phyloP scores from a whole-genome alignment of 2,797 vertebrate species.

The Bryconaethiops microstoma region DNA sequence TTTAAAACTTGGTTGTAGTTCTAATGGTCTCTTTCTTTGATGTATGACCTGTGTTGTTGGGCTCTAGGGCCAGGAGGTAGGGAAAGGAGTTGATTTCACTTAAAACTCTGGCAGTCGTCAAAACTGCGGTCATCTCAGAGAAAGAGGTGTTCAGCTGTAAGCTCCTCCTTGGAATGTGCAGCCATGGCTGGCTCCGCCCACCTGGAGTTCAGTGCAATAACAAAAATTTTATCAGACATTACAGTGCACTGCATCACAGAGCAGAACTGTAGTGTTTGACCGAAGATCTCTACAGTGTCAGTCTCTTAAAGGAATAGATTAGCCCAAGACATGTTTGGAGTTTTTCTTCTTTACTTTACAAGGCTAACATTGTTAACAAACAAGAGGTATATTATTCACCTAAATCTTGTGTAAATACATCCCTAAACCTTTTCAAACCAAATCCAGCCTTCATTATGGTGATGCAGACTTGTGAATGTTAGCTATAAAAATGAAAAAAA shows the following conservation, averaged over 20 bases:
- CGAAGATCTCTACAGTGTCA: no score
- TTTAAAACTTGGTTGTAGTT: background rate
- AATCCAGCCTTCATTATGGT: no score
- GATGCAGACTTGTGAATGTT: no score
- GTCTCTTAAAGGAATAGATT: no score
- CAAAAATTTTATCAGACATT: background rate
- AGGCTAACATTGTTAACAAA: no score
- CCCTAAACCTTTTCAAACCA: no score
- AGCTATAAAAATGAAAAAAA: no score
- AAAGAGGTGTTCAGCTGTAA: conserved; percentile 89
- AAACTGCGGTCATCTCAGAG: conserved; percentile 86
- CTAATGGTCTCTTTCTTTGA: background rate
- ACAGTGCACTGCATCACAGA: background rate
- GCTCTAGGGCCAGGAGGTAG: conserved; percentile 88
- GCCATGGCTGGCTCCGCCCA: conserved; percentile 88
- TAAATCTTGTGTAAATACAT: no score
- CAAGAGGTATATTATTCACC: no score
- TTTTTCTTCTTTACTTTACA: no score
- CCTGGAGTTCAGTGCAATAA: conserved; percentile 72
- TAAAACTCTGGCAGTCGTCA: conserved; percentile 88
- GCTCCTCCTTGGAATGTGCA: conserved; percentile 90
- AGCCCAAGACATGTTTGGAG: no score
- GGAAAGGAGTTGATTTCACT: conserved; percentile 90
- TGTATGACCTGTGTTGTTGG: conserved; percentile 82
- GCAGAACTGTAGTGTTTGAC: background rate